Evolutionary conservation across 2,888 invertebrate genomes (phyloP), one percentile per base, ranked within the genome.

Genomic region (Ligdia adustata): DNA sequence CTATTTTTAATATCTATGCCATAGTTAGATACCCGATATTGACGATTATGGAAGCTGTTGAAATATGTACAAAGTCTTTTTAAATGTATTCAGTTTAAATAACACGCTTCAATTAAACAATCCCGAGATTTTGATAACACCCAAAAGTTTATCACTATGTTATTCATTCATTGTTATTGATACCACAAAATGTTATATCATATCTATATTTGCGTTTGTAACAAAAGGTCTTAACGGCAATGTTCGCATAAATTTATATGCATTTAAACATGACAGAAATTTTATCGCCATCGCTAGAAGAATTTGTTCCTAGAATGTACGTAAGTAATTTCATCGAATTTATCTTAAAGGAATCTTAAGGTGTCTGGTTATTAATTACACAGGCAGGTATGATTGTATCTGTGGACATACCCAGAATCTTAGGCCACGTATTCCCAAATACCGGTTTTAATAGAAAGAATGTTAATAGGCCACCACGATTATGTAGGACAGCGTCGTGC

Each of bases 391-490:
- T 44, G 41, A 59, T 57, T 51, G n/a, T 43, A 51, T 53, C 41
- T 44, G 26, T 20, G 32, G 32, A 49, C 51, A 46, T 41, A 37
- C 41, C 27, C 29, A 52, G 52, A 53, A 41, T 22, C n/a, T 27
- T 50, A 54, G 37, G 37, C 33, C n/a, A 18, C 14, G 28, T 60
- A 55, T 59, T 55, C 48, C 52, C 47, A 54, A 56, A 59, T 62
- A 72, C 71, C 57, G 63, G 69, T 72, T 73, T 66, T 63, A 46
- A 63, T 61, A 52, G 43, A 70, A 75, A 75, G 54, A 77, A 75
- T 76, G 69, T 69, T 72, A 74, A 76, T 73, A 64, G 67, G 60
- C 52, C 62, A 57, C 47, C 64, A 62, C 68, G 72, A 72, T 69
- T 51, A 77, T 71, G 64, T 77, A 66, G 69, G 70, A 57, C 48